phyloP scores from a whole-genome alignment of 2,888 invertebrate species.

The Clunio marinus region DNA sequence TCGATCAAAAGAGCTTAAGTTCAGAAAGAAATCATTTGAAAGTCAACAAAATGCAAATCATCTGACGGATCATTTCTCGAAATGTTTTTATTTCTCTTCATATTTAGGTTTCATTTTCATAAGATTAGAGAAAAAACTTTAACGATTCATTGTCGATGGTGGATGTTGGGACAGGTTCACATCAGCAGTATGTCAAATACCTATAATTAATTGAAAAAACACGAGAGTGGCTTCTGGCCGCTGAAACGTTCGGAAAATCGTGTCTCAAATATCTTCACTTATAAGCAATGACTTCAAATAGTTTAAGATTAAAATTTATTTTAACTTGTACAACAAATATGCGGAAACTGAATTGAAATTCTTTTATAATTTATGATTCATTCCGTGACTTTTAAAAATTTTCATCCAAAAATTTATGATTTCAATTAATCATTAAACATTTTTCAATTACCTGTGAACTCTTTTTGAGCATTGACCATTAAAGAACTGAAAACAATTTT shows the following conservation, averaged over 20 bases:
- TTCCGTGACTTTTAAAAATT: not conserved
- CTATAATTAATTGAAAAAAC: conserved; percentile 4
- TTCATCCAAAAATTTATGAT: not conserved
- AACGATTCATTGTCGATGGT: not conserved
- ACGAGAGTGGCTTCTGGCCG: not conserved
- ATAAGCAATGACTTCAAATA: not conserved
- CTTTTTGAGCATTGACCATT: not conserved
- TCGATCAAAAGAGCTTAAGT: conserved; percentile 15
- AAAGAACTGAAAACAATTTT: no score
- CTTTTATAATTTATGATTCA: not conserved
- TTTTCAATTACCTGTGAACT: not conserved
- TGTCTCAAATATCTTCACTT: not conserved
- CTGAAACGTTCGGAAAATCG: not conserved
- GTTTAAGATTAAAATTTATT: no score
- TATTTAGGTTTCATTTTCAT: no score
- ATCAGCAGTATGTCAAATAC: not conserved
- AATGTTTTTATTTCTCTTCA: not conserved
- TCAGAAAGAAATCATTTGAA: not conserved
- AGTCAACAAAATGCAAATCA: conserved; percentile 18
- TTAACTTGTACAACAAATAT: no score
- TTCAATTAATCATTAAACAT: not conserved
- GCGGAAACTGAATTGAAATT: not conserved
- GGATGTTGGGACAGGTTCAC: not conserved
- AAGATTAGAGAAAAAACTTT: conserved; percentile 8
- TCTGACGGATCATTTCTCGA: not conserved